Percentiles rank a stretch among this genome's conserved stretches.
These are phyloP conservation scores for Mamestra brassicae DNA, from an alignment of 2,888 invertebrate genomes.

Conservation along the genomic window DNA sequence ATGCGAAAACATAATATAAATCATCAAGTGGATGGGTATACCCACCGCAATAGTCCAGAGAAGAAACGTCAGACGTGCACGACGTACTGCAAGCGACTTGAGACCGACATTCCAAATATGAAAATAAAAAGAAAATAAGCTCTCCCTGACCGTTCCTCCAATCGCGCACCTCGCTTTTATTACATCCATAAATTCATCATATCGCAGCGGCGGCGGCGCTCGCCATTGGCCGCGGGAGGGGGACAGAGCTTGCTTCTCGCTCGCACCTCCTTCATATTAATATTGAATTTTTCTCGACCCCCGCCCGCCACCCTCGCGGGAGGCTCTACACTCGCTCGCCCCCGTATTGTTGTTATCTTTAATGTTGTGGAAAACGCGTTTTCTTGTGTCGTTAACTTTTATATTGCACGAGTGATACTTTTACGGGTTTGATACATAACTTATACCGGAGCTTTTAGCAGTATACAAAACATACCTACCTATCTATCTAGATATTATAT, in stretches of 20 bases:
- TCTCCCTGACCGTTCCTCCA: constrained; percentile 91
- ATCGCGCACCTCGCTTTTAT: constrained; percentile 93
- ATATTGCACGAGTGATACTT: constrained; percentile 91
- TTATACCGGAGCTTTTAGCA: constrained; percentile 76
- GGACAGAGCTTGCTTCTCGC: constrained; percentile 89
- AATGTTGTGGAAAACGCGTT: constrained; percentile 92
- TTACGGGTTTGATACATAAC: constrained; percentile 90
- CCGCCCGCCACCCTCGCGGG: constrained; percentile 89
- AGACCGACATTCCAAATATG: constrained; percentile 89
- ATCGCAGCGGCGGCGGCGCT: constrained; percentile 90
- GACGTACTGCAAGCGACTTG: constrained; percentile 79
- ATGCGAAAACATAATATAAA: constrained; percentile 57
- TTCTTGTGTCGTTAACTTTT: constrained; percentile 91
- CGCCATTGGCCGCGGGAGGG: constrained; percentile 91
- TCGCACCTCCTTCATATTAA: constrained; percentile 94
- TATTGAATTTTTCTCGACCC: constrained; percentile 94
- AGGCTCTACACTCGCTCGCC: constrained; percentile 90
- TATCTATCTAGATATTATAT: neutral
- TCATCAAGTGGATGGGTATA: constrained; percentile 67
- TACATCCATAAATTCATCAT: constrained; percentile 96
- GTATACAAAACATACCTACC: constrained; percentile 36
- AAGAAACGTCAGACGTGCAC: constrained; percentile 79
- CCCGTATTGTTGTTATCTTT: constrained; percentile 91
- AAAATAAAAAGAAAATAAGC: constrained; percentile 91
- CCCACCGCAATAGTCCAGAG: constrained; percentile 70